Conservation (phyloP, 2,113 vertebrate species). For the Heliornis fulica region DNA sequence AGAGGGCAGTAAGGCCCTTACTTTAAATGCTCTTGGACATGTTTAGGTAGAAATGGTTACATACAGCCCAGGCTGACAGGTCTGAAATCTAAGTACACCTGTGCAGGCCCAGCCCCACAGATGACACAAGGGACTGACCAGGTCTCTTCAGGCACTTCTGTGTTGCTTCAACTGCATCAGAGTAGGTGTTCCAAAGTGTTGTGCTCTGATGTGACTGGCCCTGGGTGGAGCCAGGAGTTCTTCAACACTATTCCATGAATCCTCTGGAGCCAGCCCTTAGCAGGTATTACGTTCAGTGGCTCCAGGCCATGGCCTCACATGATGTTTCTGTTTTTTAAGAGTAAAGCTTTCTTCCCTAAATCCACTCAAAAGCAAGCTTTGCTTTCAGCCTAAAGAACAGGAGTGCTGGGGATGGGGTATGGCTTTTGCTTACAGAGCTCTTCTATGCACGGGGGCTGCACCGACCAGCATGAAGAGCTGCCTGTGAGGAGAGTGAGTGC, state of each 20-base stretch:
- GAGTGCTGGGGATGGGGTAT: rapidly evolving
- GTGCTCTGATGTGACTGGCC: no score
- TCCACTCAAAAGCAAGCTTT: background rate
- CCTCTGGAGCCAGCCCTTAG: background rate
- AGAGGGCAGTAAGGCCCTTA: background rate
- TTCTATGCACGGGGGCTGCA: rapidly evolving
- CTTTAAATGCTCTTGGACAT: background rate
- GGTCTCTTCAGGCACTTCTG: rapidly evolving
- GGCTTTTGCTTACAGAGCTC: background rate
- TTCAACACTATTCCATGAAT: no score
- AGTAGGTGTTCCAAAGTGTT: background rate
- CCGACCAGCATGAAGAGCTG: background rate
- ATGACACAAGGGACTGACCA: no score
- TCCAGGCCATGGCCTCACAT: rapidly evolving
- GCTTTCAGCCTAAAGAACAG: background rate
- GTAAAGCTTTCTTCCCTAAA: background rate
- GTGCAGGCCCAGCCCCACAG: background rate
- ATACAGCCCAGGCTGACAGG: background rate
- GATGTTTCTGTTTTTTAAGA: background rate
- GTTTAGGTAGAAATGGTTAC: background rate
- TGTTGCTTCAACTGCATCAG: background rate
- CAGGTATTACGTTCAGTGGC: background rate
- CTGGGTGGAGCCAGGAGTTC: no score
- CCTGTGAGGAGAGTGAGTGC: rapidly evolving
- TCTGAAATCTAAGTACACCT: background rate